Conservation (phyloP, 2,797 vertebrate genomes). For the Leptodactylus fallax region DNA sequence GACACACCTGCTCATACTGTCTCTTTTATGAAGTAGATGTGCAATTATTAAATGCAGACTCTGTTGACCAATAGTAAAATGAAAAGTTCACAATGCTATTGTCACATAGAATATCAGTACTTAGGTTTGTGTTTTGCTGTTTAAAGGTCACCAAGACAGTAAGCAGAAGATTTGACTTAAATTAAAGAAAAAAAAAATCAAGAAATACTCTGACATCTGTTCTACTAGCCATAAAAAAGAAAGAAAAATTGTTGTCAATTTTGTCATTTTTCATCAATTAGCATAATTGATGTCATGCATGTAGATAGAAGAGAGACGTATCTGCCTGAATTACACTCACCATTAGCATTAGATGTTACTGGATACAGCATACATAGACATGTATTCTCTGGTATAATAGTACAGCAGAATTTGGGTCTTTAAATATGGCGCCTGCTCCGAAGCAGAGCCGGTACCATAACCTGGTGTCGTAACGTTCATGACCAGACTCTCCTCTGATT, state of each 20-base stretch:
- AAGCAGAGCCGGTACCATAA: too few species aligned
- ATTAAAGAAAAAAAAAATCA: background rate
- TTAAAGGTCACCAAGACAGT: constrained; percentile 53
- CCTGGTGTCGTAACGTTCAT: too few species aligned
- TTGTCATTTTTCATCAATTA: background rate
- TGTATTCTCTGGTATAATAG: too few species aligned
- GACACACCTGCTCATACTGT: constrained; percentile 1
- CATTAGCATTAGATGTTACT: too few species aligned
- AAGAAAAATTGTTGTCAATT: background rate
- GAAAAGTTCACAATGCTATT: constrained; percentile 58
- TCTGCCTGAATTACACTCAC: background rate
- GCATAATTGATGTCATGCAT: background rate
- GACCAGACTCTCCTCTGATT: too few species aligned
- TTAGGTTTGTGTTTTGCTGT: constrained; percentile 23
- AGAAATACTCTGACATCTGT: background rate
- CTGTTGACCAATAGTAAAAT: constrained; percentile 46
- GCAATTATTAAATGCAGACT: constrained; percentile 6
- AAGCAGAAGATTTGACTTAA: background rate
- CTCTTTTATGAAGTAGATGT: constrained; percentile 12
- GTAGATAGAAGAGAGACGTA: background rate
- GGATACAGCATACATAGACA: too few species aligned
- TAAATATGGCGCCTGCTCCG: too few species aligned
- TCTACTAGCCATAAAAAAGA: background rate
- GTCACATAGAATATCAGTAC: constrained; percentile 51
- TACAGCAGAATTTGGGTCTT: too few species aligned